phyloP scores from a whole-genome alignment of 2,113 vertebrate species.

The Corythornis madagascariensis region DNA sequence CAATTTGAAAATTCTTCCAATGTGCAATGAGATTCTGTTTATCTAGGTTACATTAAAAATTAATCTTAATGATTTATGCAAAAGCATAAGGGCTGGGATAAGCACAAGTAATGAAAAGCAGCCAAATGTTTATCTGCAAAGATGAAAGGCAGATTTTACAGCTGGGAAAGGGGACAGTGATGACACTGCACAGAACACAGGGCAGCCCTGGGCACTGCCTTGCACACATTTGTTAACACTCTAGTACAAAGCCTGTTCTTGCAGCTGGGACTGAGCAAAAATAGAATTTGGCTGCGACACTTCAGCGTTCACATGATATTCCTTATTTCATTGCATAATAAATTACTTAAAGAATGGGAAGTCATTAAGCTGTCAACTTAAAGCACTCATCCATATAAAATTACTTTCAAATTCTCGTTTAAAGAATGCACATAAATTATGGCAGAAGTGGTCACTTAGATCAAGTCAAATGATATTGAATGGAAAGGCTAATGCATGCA shows the following conservation, averaged over 20 bases:
- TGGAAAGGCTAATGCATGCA: not conserved
- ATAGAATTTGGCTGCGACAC: not conserved
- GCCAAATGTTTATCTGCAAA: not conserved
- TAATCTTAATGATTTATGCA: slow-evolving; percentile 44
- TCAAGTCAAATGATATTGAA: not conserved
- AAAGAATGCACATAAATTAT: not conserved
- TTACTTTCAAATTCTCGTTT: not conserved
- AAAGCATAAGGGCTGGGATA: not conserved
- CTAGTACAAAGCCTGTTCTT: not conserved
- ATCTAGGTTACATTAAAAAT: slow-evolving; percentile 38
- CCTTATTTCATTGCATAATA: not conserved
- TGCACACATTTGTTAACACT: not conserved
- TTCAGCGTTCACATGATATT: not conserved
- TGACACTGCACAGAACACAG: not conserved
- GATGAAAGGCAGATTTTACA: not conserved
- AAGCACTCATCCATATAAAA: not conserved
- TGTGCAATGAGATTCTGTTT: not conserved
- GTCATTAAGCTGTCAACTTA: not conserved
- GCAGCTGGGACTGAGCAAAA: not conserved
- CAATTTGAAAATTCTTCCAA: not conserved
- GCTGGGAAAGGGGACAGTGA: not conserved
- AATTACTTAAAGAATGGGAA: not conserved
- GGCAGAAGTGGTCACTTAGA: not conserved
- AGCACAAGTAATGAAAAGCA: slow-evolving; percentile 2
- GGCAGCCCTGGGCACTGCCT: not conserved